Evolutionary conservation across 2,888 invertebrate genomes (phyloP).

Genomic region (Choreutis nemorana): DNA sequence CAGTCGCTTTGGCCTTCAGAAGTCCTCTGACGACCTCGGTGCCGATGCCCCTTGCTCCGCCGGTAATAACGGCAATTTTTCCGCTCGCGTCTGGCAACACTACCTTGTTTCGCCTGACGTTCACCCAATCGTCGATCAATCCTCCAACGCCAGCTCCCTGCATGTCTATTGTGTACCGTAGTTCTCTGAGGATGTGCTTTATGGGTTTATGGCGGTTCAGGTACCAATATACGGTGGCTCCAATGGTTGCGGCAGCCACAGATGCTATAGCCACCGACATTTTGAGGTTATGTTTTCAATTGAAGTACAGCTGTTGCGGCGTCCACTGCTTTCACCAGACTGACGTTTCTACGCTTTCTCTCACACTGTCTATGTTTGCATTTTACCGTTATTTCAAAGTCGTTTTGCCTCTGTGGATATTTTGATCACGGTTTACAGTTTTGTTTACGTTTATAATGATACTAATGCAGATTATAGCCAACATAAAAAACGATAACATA

Average conservation of each 20-base stretch:
- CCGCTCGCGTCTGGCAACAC: constrained; percentile 71
- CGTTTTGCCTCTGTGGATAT: too few relatives aligned
- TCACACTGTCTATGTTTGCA: constrained; percentile 33
- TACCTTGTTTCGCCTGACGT: constrained; percentile 63
- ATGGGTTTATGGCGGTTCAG: constrained; percentile 63
- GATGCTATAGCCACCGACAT: constrained; percentile 38
- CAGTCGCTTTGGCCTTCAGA: constrained; percentile 78
- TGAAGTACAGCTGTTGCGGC: constrained; percentile 1
- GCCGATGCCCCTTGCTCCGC: constrained; percentile 88
- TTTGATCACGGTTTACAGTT: too few relatives aligned
- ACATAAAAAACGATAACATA: too few relatives aligned
- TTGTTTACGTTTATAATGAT: too few relatives aligned
- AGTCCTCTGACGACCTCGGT: constrained; percentile 78
- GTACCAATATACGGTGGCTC: constrained; percentile 45
- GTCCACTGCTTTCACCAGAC: constrained; percentile 55
- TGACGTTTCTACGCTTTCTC: constrained; percentile 58
- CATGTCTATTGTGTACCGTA: constrained; percentile 63
- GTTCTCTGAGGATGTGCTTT: constrained; percentile 56
- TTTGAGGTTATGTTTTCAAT: constrained; percentile 43
- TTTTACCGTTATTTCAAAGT: constrained; percentile 50
- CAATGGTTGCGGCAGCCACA: constrained; percentile 27
- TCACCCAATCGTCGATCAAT: constrained; percentile 67
- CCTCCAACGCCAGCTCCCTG: constrained; percentile 67
- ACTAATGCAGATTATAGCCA: too few relatives aligned
- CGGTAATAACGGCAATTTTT: constrained; percentile 83